Evolutionary conservation across 2,888 invertebrate genomes (phyloP).

Genomic region (Cephalotes varians): DNA sequence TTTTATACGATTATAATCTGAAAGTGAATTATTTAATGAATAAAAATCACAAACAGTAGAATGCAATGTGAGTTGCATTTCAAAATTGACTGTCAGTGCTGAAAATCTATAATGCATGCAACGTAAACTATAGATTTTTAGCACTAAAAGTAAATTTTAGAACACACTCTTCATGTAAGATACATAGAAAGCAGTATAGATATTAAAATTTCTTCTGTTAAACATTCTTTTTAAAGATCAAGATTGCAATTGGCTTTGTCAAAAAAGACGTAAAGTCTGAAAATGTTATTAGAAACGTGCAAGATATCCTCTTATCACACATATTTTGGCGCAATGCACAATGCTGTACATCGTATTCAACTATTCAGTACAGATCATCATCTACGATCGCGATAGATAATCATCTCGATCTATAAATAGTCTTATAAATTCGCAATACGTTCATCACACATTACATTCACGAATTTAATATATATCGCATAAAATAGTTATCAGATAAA

Average conservation of each 20-base stretch:
- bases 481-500: constrained; percentile 28
- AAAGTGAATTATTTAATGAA: constrained; percentile 1
- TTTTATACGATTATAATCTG: constrained; percentile 3
- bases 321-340: constrained; percentile 13
- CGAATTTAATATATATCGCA: constrained; percentile 25
- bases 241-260: constrained; percentile 10
- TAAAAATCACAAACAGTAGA: background rate
- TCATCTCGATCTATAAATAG: constrained; percentile 1
- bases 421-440: constrained; percentile 21
- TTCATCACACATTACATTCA: background rate
- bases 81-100: no score
- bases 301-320: background rate
- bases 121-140: no score
- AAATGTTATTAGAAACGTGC: constrained; percentile 12
- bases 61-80: constrained; percentile 6
- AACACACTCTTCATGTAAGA: no score
- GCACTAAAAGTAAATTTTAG: no score
- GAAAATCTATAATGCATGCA: no score
- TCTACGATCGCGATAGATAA: background rate
- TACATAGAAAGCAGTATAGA: background rate
- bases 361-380: background rate
- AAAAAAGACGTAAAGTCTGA: constrained; percentile 8
- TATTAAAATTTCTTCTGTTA: constrained; percentile 12
- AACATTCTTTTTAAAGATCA: background rate
- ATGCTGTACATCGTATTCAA: constrained; percentile 9